Evolutionary conservation across 2,113 vertebrate genomes (phyloP).

Genomic region (Brienomyrus brachyistius): DNA sequence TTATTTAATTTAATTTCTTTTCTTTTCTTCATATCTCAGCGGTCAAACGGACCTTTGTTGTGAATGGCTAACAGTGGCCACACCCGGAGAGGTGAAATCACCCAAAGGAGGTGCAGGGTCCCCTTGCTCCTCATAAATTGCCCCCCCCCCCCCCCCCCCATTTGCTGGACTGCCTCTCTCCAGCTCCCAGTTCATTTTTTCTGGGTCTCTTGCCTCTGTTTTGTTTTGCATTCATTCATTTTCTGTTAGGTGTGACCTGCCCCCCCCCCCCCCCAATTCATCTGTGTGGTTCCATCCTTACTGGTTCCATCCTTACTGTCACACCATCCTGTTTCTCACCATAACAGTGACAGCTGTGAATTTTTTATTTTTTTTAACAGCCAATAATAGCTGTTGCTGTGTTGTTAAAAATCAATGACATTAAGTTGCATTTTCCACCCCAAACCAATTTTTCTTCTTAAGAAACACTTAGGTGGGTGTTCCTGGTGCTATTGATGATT

Average conservation of each 20-base stretch:
- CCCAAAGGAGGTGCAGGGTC: not conserved
- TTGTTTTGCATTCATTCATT: not conserved
- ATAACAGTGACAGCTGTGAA: not conserved
- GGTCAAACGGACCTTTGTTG: not conserved
- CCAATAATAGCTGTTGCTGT: not conserved
- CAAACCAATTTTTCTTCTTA: not conserved
- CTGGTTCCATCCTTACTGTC: no score
- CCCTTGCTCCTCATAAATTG: not conserved
- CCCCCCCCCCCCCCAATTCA: not conserved
- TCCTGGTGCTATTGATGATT: not conserved
- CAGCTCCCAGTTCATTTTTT: not conserved
- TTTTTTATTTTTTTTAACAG: not conserved
- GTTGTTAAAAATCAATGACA: not conserved
- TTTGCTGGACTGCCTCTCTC: no score
- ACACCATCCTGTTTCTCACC: not conserved
- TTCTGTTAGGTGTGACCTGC: not conserved
- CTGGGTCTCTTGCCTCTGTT: constrained; percentile 1
- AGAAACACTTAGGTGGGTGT: not conserved
- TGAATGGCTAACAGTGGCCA: not conserved
- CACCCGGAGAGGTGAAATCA: not conserved
- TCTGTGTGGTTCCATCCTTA: not conserved
- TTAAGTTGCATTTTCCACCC: not conserved
- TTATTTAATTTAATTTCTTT: not conserved
- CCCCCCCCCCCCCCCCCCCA: not conserved
- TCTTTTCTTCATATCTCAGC: not conserved